Evolutionary conservation across 2,113 vertebrate genomes (phyloP), one percentile per base, ranked within the genome.

Genomic region (Oostethus manadensis): DNA sequence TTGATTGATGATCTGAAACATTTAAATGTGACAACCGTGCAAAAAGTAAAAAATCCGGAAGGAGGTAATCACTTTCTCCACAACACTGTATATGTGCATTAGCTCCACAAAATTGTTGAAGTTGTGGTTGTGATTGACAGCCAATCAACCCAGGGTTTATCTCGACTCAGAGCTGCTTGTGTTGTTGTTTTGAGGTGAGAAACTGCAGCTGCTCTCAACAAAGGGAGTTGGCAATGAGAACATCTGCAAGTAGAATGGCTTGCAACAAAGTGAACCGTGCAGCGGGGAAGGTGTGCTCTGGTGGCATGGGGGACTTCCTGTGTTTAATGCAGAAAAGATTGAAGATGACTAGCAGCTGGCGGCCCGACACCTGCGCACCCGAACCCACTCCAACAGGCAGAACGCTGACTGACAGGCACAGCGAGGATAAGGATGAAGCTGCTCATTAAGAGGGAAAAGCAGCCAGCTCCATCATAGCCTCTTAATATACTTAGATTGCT

Each of bases 281-380:
- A 11, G 51, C 51, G 11, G 17, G 51, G n/a, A n/a, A 29, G 13
- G 29, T 20, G 51, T 13, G 17, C 26, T 42, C 38, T n/a, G 26
- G 51, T 10, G 17, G 11, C 10, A 23, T 9, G 26, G 17, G 16
- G 29, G 26, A 18, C 10, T 54, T 54, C 17, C 51, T 29, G 17
- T 10, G 29, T 35, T 38, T 54, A 54, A 54, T 54, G 51, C 22
- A 35, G 51, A 54, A 33, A 35, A 54, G 51, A 54, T 35, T 54
- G 51, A 18, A 54, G 51, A 54, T 54, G 51, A 54, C 51, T 54
- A 29, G 51, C 51, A 54, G 51, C 51, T 14, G 51, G 51, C 29
- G 51, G 51, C 51, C 51, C 51, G 13, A 54, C 51, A 54, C 51
- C 51, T 54, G 51, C n/a, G 51, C 33, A 54, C 51, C 10, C 35